Evolutionary conservation across 2,888 invertebrate species (phyloP).

Genomic region (Ormyrus labotus): DNA sequence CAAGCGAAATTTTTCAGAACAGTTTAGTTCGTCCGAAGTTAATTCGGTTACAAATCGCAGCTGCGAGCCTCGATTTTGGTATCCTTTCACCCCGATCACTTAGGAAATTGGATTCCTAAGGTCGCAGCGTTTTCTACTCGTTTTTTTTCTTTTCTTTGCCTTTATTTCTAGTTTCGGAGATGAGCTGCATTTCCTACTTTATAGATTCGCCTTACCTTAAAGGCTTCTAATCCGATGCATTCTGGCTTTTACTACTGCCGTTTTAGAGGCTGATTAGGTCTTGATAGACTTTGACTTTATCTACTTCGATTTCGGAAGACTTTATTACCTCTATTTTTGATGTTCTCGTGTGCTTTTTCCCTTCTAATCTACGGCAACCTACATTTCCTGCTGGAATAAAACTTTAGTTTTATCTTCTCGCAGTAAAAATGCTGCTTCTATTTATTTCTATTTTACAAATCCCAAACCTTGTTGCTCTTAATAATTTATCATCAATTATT

Average conservation of each 20-base stretch:
- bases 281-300: conserved; percentile 25
- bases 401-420: too few relatives aligned
- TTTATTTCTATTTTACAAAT: too few relatives aligned
- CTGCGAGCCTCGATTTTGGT: conserved; percentile 6
- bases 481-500: background rate
- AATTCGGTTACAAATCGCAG: conserved; percentile 26
- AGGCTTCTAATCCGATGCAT: conserved; percentile 6
- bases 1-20: too few relatives aligned
- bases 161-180: conserved; percentile 30
- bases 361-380: background rate
- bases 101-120: conserved; percentile 33
- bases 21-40: too few relatives aligned
- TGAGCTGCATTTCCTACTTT: conserved; percentile 32
- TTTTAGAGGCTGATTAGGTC: conserved; percentile 28
- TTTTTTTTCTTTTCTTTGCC: background rate
- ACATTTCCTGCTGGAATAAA: too few relatives aligned
- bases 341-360: background rate
- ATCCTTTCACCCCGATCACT: conserved; percentile 29
- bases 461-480: too few relatives aligned
- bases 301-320: conserved; percentile 23
- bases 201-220: background rate
- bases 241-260: conserved; percentile 16
- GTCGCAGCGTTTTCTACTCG: conserved; percentile 2
- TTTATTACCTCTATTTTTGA: background rate
- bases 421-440: too few relatives aligned